Evolutionary conservation across 2,797 vertebrate species (phyloP).

Genomic region (Rhynchotus rufescens): DNA sequence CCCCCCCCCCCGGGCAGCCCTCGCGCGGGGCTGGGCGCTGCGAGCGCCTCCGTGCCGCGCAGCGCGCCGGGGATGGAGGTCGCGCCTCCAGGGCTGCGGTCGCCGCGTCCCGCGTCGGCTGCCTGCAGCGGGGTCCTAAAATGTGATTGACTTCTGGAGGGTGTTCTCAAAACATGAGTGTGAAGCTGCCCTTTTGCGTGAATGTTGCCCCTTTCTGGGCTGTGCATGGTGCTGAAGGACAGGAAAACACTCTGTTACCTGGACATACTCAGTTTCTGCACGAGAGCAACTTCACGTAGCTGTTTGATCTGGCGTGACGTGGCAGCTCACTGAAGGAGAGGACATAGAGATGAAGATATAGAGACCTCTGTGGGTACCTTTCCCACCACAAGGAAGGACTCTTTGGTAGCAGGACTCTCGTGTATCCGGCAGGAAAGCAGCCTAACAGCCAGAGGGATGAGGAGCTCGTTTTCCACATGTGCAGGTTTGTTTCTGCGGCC

Average conservation of each 20-base stretch:
- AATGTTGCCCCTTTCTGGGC: background rate
- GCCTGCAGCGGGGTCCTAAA: background rate
- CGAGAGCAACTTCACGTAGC: background rate
- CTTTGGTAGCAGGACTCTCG: background rate
- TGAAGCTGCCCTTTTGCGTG: background rate
- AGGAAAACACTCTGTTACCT: background rate
- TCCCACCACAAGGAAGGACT: background rate
- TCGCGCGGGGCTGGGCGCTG: too few relatives aligned
- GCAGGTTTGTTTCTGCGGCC: background rate
- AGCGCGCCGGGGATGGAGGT: background rate
- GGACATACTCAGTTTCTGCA: background rate
- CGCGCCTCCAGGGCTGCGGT: too few relatives aligned
- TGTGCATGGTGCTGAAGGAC: background rate
- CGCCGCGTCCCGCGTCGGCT: too few relatives aligned
- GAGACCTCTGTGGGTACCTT: background rate
- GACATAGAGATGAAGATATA: background rate
- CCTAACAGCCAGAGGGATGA: background rate
- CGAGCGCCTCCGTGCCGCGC: background rate
- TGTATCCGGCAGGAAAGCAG: background rate
- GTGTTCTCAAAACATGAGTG: background rate
- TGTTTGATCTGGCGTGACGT: background rate
- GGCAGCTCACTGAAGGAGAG: background rate
- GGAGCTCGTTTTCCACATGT: fast-evolving
- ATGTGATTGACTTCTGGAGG: background rate
- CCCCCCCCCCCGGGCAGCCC: too few relatives aligned